Evolutionary conservation across 2,888 invertebrate genomes (phyloP), one percentile per base, ranked within the genome.

Genomic region (Diarsia mendica): DNA sequence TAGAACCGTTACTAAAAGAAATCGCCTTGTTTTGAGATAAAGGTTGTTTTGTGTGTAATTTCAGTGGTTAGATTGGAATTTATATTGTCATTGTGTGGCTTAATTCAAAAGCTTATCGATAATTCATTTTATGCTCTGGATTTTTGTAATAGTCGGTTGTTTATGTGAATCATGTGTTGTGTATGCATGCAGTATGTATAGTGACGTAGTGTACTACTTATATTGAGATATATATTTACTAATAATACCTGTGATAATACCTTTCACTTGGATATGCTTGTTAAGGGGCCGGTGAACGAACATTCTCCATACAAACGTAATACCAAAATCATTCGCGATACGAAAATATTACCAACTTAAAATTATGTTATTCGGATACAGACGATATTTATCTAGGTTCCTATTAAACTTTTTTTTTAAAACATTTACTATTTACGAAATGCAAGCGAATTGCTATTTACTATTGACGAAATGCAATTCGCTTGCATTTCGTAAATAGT

Each of bases 1-100:
- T 93, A 90, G 89, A 91, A 94, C 95, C 94, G 95, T 95, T 95
- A 94, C 90, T 92, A 93, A 94, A 94, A 94, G 93, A 93, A 94
- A 93, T 93, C 91, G 90, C 88, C 88, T 90, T 90, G 88, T 90
- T 90, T 89, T 90, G 86, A 90, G 87, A 90, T 88, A 91, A 91
- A 89, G 85, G 88, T 90, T 85, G 89, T 89, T 90, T 89, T 90
- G 85, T 89, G 87, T 85, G 87, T 87, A 85, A 87, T 91, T 89
- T 89, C 89, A 88, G 89, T 87, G 86, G 88, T 88, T 89, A 85
- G 80, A 76, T 81, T 74, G 77, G 85, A 85, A 87, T 84, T 84
- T 75, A 84, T 75, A 72, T 84, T 87, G 73, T 81, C 71, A 83
- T 88, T 82, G 67, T 75, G 83, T 80, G 75, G 75, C 72, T 71